phyloP scores from a whole-genome alignment of 2,113 vertebrate genomes.

The Synchiropus splendidus region DNA sequence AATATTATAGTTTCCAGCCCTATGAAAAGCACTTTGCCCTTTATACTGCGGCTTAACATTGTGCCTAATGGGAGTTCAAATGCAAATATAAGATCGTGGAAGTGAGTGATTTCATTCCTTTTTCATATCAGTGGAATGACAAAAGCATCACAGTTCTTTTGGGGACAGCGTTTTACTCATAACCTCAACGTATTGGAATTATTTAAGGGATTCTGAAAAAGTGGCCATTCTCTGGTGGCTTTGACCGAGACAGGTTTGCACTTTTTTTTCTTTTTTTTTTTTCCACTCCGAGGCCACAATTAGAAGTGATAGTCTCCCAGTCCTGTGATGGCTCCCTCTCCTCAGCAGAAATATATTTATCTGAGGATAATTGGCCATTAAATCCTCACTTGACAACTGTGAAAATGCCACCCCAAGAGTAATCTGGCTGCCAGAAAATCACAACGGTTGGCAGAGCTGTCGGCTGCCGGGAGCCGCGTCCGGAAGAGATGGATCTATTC shows the following conservation, averaged over 20 bases:
- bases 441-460: constrained; percentile 63
- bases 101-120: too few species aligned
- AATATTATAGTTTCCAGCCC: too few species aligned
- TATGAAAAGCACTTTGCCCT: too few species aligned
- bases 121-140: too few species aligned
- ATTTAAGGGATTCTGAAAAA: constrained; percentile 49
- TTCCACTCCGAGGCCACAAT: constrained; percentile 52
- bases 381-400: constrained; percentile 72
- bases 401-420: constrained; percentile 70
- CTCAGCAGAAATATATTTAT: constrained; percentile 69
- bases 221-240: constrained; percentile 52
- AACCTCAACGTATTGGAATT: constrained; percentile 34
- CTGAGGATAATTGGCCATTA: constrained; percentile 72
- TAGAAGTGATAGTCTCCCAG: constrained; percentile 59
- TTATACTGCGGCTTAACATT: too few species aligned
- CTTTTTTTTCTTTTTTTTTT: constrained; percentile 41
- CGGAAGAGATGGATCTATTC: constrained; percentile 58
- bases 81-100: too few species aligned
- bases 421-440: constrained; percentile 68
- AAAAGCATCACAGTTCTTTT: too few species aligned
- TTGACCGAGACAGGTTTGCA: constrained; percentile 58
- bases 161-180: too few species aligned
- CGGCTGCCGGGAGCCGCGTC: constrained; percentile 62
- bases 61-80: too few species aligned
- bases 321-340: constrained; percentile 51